Conservation (phyloP, 2,888 invertebrate species). For the Drosophila engyochracea region DNA sequence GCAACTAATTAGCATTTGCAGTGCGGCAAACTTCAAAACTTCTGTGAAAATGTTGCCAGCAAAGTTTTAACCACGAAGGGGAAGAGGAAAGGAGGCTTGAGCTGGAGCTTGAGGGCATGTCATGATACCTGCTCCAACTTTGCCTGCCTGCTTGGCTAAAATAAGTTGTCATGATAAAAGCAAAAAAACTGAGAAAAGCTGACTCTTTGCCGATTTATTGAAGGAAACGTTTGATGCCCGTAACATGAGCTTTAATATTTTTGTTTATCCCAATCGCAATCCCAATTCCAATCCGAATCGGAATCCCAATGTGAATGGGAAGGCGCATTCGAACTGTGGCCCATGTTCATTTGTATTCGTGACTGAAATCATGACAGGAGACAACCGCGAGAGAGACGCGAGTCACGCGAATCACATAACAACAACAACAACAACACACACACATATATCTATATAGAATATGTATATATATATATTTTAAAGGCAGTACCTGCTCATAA, state of each 20-base stretch:
- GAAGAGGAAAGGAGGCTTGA: too few species aligned
- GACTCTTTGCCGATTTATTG: slow-evolving; percentile 41
- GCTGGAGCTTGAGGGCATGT: neutral
- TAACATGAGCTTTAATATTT: slow-evolving; percentile 75
- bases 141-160: slow-evolving; percentile 24
- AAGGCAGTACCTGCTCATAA: slow-evolving; percentile 45
- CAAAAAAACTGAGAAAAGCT: slow-evolving; percentile 11
- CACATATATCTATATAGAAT: neutral
- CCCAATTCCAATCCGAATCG: slow-evolving; percentile 5
- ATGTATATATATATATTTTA: slow-evolving; percentile 35
- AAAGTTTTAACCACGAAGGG: slow-evolving; percentile 19
- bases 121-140: slow-evolving; percentile 35
- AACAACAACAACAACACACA: slow-evolving; percentile 3
- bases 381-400: slow-evolving; percentile 53
- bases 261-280: slow-evolving; percentile 15
- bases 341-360: slow-evolving; percentile 77
- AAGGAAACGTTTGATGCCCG: slow-evolving; percentile 62
- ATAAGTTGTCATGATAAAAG: slow-evolving; percentile 66
- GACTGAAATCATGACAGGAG: slow-evolving; percentile 71
- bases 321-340: neutral
- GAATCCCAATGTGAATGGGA: slow-evolving; percentile 3
- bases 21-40: slow-evolving; percentile 64
- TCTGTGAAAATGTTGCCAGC: slow-evolving; percentile 22
- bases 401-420: slow-evolving; percentile 69
- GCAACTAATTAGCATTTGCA: slow-evolving; percentile 69